phyloP scores from a whole-genome alignment of 2,113 vertebrate genomes.

The Chloropsis cyanopogon region DNA sequence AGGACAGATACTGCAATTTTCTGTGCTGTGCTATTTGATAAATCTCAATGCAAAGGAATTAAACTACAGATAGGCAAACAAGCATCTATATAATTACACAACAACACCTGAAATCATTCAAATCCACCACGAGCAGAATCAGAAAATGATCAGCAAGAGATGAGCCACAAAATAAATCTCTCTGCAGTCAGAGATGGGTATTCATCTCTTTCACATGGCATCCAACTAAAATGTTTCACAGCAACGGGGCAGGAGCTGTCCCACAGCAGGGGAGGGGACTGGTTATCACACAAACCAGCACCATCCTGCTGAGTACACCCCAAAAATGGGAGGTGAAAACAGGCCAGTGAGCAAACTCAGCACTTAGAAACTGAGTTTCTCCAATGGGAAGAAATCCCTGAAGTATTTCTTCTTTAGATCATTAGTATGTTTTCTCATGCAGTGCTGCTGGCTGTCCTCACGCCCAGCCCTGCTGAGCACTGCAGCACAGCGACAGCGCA shows the following conservation, averaged over 20 bases:
- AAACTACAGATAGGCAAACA: not conserved
- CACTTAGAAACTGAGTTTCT: not conserved
- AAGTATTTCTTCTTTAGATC: not conserved
- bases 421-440: not conserved
- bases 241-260: not conserved
- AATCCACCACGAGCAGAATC: not conserved
- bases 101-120: not conserved
- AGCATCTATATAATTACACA: not conserved
- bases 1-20: not conserved
- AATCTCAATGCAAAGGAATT: not conserved
- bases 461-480: rapidly evolving
- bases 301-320: not conserved
- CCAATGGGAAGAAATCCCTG: not conserved
- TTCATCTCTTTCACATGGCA: not conserved
- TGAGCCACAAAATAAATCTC: not conserved
- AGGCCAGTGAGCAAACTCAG: not conserved
- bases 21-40: not conserved
- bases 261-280: not conserved
- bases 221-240: not conserved
- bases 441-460: not conserved
- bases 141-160: not conserved
- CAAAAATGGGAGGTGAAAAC: not conserved
- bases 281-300: not conserved
- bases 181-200: not conserved
- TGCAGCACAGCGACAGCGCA: rapidly evolving